Percentiles rank a stretch among this genome's conserved stretches.
Conservation (phyloP, 2,888 invertebrate species). For the Drosophila tanythrix region DNA sequence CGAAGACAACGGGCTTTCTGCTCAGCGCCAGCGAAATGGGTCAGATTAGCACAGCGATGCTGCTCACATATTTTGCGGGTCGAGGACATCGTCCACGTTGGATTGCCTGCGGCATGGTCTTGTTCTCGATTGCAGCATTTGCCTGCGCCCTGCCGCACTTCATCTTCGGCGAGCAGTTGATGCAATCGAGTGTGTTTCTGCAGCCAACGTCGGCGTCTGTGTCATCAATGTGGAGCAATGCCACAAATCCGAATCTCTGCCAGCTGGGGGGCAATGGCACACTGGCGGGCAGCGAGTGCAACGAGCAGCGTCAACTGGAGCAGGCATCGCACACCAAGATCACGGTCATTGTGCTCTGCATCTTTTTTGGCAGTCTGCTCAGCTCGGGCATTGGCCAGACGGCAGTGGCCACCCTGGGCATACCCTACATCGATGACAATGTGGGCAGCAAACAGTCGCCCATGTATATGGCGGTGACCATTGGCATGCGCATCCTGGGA, state of each 20-base stretch:
- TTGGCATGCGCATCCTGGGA: constrained; percentile 95
- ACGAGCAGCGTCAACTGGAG: constrained; percentile 87
- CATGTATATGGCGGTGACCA: constrained; percentile 96
- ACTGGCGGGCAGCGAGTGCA: constrained; percentile 85
- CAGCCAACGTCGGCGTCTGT: constrained; percentile 45
- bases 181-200: constrained; percentile 82
- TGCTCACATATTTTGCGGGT: constrained; percentile 95
- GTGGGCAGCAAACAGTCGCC: constrained; percentile 96
- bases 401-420: constrained; percentile 95
- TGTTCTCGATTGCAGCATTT: constrained; percentile 94
- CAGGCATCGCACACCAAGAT: constrained; percentile 90
- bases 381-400: constrained; percentile 97
- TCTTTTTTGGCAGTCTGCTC: constrained; percentile 94
- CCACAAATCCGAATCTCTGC: constrained; percentile 77
- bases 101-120: constrained; percentile 96
- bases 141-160: constrained; percentile 95
- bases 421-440: constrained; percentile 97
- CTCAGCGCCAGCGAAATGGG: constrained; percentile 97
- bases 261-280: constrained; percentile 63
- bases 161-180: constrained; percentile 91
- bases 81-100: constrained; percentile 96
- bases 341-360: constrained; percentile 92
- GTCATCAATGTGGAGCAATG: constrained; percentile 49
- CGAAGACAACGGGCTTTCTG: constrained; percentile 94
- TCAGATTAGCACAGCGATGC: constrained; percentile 94